These are phyloP conservation scores for Ameiurus melas DNA, from an alignment of 2,113 vertebrate genomes.

Conservation along the genomic window DNA sequence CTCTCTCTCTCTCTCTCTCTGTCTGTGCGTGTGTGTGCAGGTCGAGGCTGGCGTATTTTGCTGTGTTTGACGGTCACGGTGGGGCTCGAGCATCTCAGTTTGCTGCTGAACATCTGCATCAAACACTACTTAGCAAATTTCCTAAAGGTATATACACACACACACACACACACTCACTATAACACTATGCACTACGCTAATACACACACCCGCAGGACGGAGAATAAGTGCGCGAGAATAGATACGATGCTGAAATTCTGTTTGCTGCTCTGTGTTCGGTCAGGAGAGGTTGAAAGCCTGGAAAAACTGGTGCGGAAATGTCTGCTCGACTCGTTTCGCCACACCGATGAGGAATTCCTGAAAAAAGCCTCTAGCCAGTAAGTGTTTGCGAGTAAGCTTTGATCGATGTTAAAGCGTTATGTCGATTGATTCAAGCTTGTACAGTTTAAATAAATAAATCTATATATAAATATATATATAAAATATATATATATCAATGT, in stretches of 20 bases:
- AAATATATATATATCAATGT: no score
- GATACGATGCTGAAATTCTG: neutral
- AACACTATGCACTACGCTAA: neutral
- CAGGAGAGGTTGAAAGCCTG: constrained; percentile 82
- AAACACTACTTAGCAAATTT: constrained; percentile 84
- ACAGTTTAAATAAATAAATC: no score
- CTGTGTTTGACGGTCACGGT: constrained; percentile 94
- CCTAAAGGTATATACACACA: constrained; percentile 78
- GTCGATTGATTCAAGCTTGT: no score
- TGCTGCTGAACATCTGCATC: constrained; percentile 90
- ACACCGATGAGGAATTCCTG: constrained; percentile 95
- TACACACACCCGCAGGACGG: neutral
- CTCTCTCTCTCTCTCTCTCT: neutral
- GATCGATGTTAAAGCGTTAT: neutral
- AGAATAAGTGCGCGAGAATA: neutral
- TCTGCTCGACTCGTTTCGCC: constrained; percentile 88
- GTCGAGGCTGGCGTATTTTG: constrained; percentile 84
- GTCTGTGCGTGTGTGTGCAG: constrained; percentile 62
- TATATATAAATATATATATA: no score
- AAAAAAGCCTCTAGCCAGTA: constrained; percentile 96
- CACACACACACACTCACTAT: neutral
- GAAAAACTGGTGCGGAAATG: constrained; percentile 91
- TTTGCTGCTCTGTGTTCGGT: neutral
- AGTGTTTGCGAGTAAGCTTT: constrained; percentile 60
- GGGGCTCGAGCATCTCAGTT: constrained; percentile 89